Conservation (phyloP, 2,113 vertebrate species). For the Mirounga angustirostris region DNA sequence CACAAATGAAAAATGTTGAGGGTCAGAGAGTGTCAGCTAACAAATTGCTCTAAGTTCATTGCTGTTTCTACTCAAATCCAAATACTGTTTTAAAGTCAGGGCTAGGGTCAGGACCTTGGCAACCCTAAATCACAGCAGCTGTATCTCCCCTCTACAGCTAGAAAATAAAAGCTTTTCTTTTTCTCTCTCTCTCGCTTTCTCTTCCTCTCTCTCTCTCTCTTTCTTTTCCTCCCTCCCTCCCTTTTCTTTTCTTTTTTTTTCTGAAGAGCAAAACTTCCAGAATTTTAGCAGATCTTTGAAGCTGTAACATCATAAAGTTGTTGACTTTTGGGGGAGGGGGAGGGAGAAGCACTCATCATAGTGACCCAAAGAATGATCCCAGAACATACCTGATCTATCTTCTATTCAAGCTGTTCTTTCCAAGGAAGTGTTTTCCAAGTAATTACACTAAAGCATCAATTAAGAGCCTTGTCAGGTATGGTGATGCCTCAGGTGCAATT, state of each 20-base stretch:
- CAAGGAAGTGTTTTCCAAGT: slow-evolving; percentile 15
- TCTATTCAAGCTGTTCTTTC: slow-evolving; percentile 49
- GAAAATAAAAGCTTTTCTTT: background rate
- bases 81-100: background rate
- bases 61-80: slow-evolving; percentile 33
- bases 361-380: background rate
- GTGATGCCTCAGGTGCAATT: slow-evolving; percentile 52
- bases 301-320: background rate
- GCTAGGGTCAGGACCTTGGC: background rate
- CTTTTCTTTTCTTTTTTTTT: background rate
- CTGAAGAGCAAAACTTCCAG: background rate
- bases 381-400: background rate
- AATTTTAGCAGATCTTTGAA: background rate
- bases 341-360: background rate
- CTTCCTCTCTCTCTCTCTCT: too few species aligned
- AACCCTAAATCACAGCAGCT: background rate
- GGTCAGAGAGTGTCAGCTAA: background rate
- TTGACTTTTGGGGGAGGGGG: background rate
- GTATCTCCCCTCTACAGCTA: background rate
- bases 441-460: slow-evolving; percentile 58
- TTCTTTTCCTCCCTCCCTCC: background rate
- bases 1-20: background rate
- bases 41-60: background rate
- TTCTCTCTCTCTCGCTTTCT: background rate
- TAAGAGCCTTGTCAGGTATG: slow-evolving; percentile 55